Percentiles rank a stretch among this genome's conserved stretches.
Conservation (phyloP, 2,797 vertebrate species). For the Triplophysa yarkandensis region DNA sequence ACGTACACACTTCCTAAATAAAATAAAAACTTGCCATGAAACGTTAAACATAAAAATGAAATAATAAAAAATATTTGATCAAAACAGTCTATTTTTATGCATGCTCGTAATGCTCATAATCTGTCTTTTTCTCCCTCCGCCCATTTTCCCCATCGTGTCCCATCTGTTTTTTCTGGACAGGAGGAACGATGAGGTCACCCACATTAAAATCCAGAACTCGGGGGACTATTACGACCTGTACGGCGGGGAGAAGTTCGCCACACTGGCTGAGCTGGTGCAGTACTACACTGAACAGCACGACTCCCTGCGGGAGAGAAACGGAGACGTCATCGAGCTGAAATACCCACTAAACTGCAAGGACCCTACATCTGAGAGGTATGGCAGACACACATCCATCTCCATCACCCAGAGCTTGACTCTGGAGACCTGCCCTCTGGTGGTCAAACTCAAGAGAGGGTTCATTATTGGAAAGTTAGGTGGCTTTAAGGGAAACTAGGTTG, state of each 20-base stretch:
- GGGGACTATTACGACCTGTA: constrained; percentile 89
- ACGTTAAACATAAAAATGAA: not conserved
- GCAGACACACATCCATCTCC: not conserved
- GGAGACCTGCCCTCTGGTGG: constrained; percentile 54
- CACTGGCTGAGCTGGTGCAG: constrained; percentile 86
- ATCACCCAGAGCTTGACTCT: not conserved
- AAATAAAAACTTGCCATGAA: not conserved
- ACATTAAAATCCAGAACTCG: constrained; percentile 91
- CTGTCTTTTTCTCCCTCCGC: constrained; percentile 21
- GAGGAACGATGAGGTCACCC: constrained; percentile 85
- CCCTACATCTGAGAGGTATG: constrained; percentile 85
- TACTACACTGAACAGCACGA: constrained; percentile 89
- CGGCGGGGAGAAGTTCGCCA: constrained; percentile 89
- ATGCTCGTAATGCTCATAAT: constrained; percentile 17
- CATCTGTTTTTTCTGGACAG: constrained; percentile 63
- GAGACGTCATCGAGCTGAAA: constrained; percentile 86
- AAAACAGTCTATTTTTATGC: not conserved
- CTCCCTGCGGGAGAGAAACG: constrained; percentile 85
- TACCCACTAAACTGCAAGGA: constrained; percentile 92
- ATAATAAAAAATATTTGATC: not conserved
- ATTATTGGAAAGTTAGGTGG: not conserved
- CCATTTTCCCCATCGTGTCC: constrained; percentile 13
- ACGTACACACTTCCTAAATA: not conserved
- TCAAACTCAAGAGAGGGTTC: constrained; percentile 13
- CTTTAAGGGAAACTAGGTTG: not conserved